Conservation (phyloP, 2,888 invertebrate genomes). For the Biston stratarius region DNA sequence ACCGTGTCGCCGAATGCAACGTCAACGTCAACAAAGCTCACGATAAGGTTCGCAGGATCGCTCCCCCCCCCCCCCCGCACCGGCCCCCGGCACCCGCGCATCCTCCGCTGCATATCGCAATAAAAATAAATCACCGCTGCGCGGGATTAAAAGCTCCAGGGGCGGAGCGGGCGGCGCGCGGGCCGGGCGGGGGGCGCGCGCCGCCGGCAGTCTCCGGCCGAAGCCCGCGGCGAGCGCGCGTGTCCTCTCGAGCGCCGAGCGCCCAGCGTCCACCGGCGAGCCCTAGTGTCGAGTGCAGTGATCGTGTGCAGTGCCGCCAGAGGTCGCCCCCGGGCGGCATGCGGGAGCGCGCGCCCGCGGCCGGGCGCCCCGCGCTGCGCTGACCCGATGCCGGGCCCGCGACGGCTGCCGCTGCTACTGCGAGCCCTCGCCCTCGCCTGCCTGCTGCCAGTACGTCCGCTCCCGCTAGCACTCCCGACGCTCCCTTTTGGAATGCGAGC, state of each 20-base stretch:
- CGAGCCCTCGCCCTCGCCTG: slow-evolving; percentile 78
- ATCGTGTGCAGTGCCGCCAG: slow-evolving; percentile 42
- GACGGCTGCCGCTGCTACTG: slow-evolving; percentile 69
- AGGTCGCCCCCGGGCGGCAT: slow-evolving; percentile 55
- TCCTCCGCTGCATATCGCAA: slow-evolving; percentile 50
- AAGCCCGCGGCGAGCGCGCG: slow-evolving; percentile 69
- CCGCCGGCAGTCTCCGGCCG: slow-evolving; percentile 60
- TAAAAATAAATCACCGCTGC: slow-evolving; percentile 67
- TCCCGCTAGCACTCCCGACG: slow-evolving; percentile 20
- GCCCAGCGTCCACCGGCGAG: slow-evolving; percentile 20
- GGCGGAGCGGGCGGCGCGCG: slow-evolving; percentile 44
- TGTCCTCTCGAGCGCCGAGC: slow-evolving; percentile 43
- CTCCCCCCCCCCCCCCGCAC: slow-evolving; percentile 1
- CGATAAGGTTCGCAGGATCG: slow-evolving; percentile 2
- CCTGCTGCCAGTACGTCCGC: slow-evolving; percentile 72
- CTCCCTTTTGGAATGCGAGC: too few species aligned
- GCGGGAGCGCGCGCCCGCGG: slow-evolving; percentile 63
- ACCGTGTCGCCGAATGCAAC: too few species aligned
- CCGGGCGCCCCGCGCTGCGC: slow-evolving; percentile 58
- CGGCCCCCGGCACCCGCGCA: neutral
- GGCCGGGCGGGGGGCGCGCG: slow-evolving; percentile 51
- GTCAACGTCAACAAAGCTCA: neutral
- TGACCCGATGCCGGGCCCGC: slow-evolving; percentile 73
- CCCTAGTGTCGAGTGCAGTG: slow-evolving; percentile 23
- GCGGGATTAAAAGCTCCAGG: slow-evolving; percentile 59